Base-by-base conservation (phyloP, 64 coral and sea anemone genomes). In the Actinia equina region DNA sequence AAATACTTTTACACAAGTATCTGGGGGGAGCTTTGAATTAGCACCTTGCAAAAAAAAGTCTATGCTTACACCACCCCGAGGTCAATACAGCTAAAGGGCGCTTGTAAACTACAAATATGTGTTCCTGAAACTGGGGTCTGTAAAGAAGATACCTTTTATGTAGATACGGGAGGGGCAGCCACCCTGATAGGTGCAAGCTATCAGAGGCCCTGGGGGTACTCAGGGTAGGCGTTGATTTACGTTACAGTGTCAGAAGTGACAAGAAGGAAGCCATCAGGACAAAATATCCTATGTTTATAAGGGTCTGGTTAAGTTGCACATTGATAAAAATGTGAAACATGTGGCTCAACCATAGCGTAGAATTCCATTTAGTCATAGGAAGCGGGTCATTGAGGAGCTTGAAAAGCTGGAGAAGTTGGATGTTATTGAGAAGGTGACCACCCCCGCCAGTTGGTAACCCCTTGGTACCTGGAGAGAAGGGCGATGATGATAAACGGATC, bases 221-320 rank as follows among this genome's bases (percentile, higher is more conserved):
- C 25, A 85, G 13, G 41, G 27, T 83, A 67, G 83, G 56, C 49
- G 89, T 61, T 62, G 44, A 46, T 77, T 82, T 85, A 4, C 12
- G 17, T 62, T 15, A 16, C 18, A 90, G 41, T 76, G 42, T 44
- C 82, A 53, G 59, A 52, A 51, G 82, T 52, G 85, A 91, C 20
- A 86, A 52, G 20, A 67, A 80, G 30, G 52, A 45, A 44, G 82
- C 86, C 71, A 85, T 87, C 6, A 86, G 59, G 69, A 85, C 26
- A 37, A 87, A 84, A 15, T 83, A 79, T 30, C 78, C 86, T 83
- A 25, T 26, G 44, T 67, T 5, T 82, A 64, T 82, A 10, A 18
- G 5, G 71, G 70, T 41, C 49, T 88, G 5, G 86, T 17, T 11
- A 88, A 88, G 51, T 46, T 88, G 57, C 91, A 89, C 64, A 77